Conservation (phyloP, 2,888 invertebrate genomes). For the Dioctria linearis region DNA sequence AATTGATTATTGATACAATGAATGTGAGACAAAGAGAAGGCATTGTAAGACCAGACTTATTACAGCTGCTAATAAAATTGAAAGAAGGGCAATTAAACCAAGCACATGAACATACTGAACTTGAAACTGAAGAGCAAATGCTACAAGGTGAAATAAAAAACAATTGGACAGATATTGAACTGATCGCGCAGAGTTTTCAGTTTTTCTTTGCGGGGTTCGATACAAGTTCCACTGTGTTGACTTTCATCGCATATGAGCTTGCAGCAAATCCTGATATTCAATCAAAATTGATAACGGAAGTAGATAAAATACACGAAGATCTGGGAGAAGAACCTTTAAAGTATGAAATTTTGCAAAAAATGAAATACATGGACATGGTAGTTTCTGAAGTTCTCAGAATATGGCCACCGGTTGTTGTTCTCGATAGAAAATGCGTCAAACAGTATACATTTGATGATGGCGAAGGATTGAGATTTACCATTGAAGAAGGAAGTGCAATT, state of each 20-base stretch:
- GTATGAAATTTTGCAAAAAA: constrained; percentile 74
- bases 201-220: constrained; percentile 76
- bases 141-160: constrained; percentile 54
- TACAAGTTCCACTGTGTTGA: constrained; percentile 69
- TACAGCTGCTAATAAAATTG: constrained; percentile 73
- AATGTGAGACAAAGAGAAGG: constrained; percentile 70
- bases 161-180: constrained; percentile 72
- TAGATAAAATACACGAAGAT: constrained; percentile 71
- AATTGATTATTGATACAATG: constrained; percentile 65
- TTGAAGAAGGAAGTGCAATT: constrained; percentile 64
- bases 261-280: constrained; percentile 75
- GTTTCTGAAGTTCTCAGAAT: constrained; percentile 73
- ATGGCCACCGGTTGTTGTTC: constrained; percentile 72
- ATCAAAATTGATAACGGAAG: constrained; percentile 73
- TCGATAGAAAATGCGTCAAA: constrained; percentile 73
- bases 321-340: constrained; percentile 71
- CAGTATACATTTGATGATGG: constrained; percentile 70
- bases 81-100: constrained; percentile 63
- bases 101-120: not conserved
- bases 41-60: constrained; percentile 74
- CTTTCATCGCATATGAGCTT: constrained; percentile 74
- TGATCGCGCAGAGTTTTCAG: constrained; percentile 74
- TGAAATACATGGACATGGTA: constrained; percentile 75
- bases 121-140: not conserved
- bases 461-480: constrained; percentile 61